These are phyloP conservation scores for Rafetus swinhoei DNA, from an alignment of 2,113 vertebrate genomes.

Conservation along the genomic window DNA sequence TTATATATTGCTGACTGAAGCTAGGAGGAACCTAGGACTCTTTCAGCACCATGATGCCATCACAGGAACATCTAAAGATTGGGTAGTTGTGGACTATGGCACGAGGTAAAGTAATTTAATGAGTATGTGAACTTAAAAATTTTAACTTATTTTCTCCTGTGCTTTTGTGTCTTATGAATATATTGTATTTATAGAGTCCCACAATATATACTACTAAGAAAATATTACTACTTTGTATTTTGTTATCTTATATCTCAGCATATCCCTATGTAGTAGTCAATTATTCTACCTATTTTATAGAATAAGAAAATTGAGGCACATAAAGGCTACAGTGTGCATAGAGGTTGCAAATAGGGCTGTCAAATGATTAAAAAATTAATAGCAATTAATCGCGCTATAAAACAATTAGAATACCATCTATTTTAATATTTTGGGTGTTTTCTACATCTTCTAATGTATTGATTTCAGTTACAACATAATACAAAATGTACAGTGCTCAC, in stretches of 20 bases:
- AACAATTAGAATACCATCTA: too few relatives aligned
- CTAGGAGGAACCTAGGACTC: constrained; percentile 87
- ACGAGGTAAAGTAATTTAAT: constrained; percentile 81
- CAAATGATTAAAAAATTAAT: too few relatives aligned
- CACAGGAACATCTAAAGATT: constrained; percentile 91
- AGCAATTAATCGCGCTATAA: too few relatives aligned
- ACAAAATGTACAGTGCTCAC: too few relatives aligned
- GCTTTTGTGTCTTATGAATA: background rate
- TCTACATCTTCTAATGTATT: too few relatives aligned
- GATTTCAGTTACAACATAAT: too few relatives aligned
- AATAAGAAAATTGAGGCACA: background rate
- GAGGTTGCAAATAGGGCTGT: background rate
- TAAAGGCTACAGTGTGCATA: background rate
- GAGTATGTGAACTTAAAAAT: background rate
- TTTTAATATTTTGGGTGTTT: too few relatives aligned
- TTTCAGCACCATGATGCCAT: constrained; percentile 96
- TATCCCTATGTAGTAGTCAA: background rate
- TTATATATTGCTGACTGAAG: constrained; percentile 82
- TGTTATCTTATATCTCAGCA: background rate
- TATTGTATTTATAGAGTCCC: background rate
- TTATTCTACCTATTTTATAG: background rate
- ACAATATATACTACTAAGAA: background rate
- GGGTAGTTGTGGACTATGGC: constrained; percentile 93
- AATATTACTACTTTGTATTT: background rate
- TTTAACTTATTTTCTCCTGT: background rate